A percentile compares a stretch with the other conserved stretches of the same genome.
Evolutionary conservation across 2,888 invertebrate species (phyloP).

Genomic region (Eupithecia exiguata): DNA sequence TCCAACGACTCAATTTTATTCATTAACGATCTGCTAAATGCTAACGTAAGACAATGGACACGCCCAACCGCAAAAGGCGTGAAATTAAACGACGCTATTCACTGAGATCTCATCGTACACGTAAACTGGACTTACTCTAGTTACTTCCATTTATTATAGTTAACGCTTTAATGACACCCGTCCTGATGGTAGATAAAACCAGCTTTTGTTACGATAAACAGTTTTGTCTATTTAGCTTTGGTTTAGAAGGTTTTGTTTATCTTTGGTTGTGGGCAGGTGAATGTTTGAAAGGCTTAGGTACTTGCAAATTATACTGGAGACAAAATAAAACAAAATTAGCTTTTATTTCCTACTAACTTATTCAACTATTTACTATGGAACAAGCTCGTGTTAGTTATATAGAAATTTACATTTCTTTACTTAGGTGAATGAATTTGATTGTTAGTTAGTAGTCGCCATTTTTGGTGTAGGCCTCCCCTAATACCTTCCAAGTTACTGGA

Average conservation of each 20-base stretch:
- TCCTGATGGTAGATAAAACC: slow-evolving; percentile 25
- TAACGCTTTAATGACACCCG: slow-evolving; percentile 52
- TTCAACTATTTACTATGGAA: too few relatives aligned
- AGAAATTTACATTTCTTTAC: too few relatives aligned
- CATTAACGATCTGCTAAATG: slow-evolving; percentile 5
- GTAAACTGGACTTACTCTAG: slow-evolving; percentile 59
- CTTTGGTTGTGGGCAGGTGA: background rate
- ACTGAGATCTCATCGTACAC: slow-evolving; percentile 60
- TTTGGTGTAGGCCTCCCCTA: too few relatives aligned
- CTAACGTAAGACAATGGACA: slow-evolving; percentile 47
- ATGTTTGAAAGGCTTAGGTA: background rate
- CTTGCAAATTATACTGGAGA: background rate
- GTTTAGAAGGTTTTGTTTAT: slow-evolving; percentile 9
- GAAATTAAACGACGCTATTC: slow-evolving; percentile 74
- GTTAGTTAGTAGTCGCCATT: too few relatives aligned
- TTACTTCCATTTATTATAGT: slow-evolving; percentile 54
- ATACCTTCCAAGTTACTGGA: too few relatives aligned
- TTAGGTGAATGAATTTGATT: too few relatives aligned
- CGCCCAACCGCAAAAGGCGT: slow-evolving; percentile 58
- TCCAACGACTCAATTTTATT: background rate
- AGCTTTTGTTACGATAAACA: slow-evolving; percentile 24
- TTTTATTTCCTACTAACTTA: too few relatives aligned
- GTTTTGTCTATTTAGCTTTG: slow-evolving; percentile 11
- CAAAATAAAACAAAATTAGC: too few relatives aligned
- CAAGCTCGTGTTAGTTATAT: too few relatives aligned